Base-by-base conservation (phyloP, 2,113 vertebrate genomes). In the Cathartes aura region DNA sequence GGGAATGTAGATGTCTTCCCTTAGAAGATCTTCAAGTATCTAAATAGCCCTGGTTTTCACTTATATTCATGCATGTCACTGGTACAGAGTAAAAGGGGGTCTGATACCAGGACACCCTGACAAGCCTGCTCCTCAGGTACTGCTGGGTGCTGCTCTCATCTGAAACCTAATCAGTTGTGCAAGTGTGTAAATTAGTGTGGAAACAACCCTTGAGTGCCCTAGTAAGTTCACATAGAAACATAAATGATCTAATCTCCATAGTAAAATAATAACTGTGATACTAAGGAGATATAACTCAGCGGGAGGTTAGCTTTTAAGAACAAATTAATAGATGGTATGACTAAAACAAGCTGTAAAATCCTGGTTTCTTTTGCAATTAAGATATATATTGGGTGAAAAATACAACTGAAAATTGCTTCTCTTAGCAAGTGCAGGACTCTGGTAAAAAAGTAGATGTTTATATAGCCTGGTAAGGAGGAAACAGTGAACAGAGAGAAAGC, bases 401-500 rank as follows among this genome's bases (percentile, higher is more conserved):
- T 22, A 45, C 81, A 71, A 34, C 27, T 50, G 71, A 4, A 29
- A 92, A 86, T 50, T 68, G 63, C 47, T 45, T 20, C 73, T 62
- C n/a, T 42, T 42, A 3, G 55, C 42, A 26, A 50, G 59, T 5
- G 48, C 14, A 5, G 55, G 47, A 8, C 53, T 11, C 12, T 42
- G 38, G 21, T 53, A 67, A 30, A 8, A 19, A 63, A 32, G 15
- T 8, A 63, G 56, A 3, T 4, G 40, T 7, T n/a, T 40, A 12
- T 34, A 2, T 6, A 9, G 34, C 32, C 45, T 45, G 64, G 20
- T 26, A 29, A 78, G 68, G 60, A 27, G 66, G 42, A 45, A n/a
- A 5, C 0, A 0, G 32, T 24, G 67, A 84, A 2, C 29, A 24
- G 43, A 5, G n/a, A 17, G 18, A 8, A 14, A 16, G 22, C 0